A percentile compares a stretch with the other conserved stretches of the same genome.
phyloP scores from a whole-genome alignment of 37 sponge, comb jelly and placozoan species.

The Petrosia ficiformis region DNA sequence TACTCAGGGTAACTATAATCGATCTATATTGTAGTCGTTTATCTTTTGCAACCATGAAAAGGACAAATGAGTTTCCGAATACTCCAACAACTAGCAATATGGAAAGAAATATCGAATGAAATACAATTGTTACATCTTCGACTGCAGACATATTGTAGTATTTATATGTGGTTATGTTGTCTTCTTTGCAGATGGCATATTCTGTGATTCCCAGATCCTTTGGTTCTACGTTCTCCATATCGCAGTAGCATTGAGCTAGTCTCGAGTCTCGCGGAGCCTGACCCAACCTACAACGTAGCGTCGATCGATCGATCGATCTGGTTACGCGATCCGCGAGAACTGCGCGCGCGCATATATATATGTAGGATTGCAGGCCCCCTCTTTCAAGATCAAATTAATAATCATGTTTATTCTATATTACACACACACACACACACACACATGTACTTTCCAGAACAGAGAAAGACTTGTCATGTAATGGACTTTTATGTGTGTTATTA shows the following conservation, averaged over 20 bases:
- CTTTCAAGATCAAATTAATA: too few species aligned
- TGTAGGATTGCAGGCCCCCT: too few species aligned
- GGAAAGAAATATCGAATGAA: background rate
- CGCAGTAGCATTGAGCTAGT: background rate
- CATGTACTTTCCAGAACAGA: conserved; percentile 36
- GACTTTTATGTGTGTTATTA: conserved; percentile 51
- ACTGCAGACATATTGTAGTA: background rate
- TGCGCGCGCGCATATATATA: too few species aligned
- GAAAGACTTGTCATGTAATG: conserved; percentile 16
- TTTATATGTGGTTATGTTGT: background rate
- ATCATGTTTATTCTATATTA: too few species aligned
- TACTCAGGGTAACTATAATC: background rate
- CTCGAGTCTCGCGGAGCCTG: background rate
- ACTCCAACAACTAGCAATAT: background rate
- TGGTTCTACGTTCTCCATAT: background rate
- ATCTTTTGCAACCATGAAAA: background rate
- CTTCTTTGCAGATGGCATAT: background rate
- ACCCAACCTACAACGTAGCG: too few species aligned
- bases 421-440: too few species aligned
- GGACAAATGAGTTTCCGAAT: background rate
- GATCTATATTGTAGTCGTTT: background rate
- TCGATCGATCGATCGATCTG: too few species aligned
- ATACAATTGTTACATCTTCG: background rate
- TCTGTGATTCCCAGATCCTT: background rate
- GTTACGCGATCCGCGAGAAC: background rate